phyloP scores from a whole-genome alignment of 2,888 invertebrate species.

The Pollenia amentaria region DNA sequence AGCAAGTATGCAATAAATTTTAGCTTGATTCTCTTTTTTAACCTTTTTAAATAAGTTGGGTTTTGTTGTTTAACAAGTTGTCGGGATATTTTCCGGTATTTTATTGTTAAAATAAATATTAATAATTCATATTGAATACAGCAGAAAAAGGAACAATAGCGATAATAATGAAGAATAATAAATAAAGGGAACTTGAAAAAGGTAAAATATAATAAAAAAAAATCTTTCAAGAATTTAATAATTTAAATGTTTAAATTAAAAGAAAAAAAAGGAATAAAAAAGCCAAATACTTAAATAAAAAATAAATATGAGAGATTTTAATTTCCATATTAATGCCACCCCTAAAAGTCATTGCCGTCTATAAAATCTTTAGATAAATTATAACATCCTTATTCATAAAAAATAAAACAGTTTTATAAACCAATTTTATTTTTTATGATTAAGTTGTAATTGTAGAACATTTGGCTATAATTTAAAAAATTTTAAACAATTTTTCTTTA shows the following conservation, averaged over 20 bases:
- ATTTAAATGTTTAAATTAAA: no score
- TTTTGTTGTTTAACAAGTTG: not conserved
- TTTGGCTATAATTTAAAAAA: no score
- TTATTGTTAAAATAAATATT: conserved; percentile 28
- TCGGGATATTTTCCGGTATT: conserved; percentile 10
- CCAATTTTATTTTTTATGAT: no score
- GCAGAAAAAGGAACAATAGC: not conserved
- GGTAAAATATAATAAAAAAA: not conserved
- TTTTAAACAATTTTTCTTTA: not conserved
- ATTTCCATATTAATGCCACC: no score
- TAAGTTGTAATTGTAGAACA: no score
- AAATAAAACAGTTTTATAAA: no score
- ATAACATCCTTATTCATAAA: no score
- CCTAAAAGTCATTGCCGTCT: no score
- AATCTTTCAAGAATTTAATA: not conserved
- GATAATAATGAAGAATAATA: not conserved
- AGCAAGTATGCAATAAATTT: conserved; percentile 26
- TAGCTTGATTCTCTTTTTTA: not conserved
- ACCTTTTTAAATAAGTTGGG: not conserved
- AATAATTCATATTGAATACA: conserved; percentile 28
- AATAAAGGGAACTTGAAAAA: not conserved
- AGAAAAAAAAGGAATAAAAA: no score
- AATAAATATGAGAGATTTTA: no score
- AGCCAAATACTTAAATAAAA: no score
- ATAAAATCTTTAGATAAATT: no score